phyloP scores from a whole-genome alignment of 1,140 invertebrate genomes.

The Parasteatoda tepidariorum region DNA sequence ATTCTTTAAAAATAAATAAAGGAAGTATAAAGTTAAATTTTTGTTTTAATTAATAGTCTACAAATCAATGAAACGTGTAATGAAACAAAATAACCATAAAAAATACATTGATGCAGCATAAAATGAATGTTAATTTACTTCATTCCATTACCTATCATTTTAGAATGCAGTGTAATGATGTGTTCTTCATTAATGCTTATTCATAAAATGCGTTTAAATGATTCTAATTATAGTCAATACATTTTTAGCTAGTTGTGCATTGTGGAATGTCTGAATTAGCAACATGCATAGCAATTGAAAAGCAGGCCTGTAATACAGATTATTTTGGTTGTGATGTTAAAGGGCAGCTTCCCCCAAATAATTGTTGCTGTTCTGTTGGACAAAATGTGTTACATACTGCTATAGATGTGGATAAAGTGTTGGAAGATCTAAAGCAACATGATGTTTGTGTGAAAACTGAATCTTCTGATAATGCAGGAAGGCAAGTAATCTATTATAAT shows the following conservation, averaged over 20 bases:
- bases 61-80: no score
- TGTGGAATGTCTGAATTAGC: constrained; percentile 49
- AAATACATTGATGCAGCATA: no score
- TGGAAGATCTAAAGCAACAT: constrained; percentile 12
- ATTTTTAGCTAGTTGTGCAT: constrained; percentile 63
- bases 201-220: no score
- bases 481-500: constrained; percentile 27
- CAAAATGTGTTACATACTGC: constrained; percentile 22
- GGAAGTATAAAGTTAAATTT: no score
- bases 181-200: no score
- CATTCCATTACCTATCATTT: no score
- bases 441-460: constrained; percentile 19
- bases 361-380: constrained; percentile 25
- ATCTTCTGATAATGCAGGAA: constrained; percentile 57
- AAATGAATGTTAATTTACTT: no score
- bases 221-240: background rate
- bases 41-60: no score
- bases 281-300: constrained; percentile 32
- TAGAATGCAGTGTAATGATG: no score
- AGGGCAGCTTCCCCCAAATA: constrained; percentile 5
- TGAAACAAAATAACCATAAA: no score
- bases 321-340: constrained; percentile 32
- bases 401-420: constrained; percentile 41
- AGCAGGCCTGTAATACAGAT: constrained; percentile 24
- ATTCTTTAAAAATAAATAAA: no score